Conservation (phyloP, 2,113 vertebrate genomes). For the Salminus brasiliensis region DNA sequence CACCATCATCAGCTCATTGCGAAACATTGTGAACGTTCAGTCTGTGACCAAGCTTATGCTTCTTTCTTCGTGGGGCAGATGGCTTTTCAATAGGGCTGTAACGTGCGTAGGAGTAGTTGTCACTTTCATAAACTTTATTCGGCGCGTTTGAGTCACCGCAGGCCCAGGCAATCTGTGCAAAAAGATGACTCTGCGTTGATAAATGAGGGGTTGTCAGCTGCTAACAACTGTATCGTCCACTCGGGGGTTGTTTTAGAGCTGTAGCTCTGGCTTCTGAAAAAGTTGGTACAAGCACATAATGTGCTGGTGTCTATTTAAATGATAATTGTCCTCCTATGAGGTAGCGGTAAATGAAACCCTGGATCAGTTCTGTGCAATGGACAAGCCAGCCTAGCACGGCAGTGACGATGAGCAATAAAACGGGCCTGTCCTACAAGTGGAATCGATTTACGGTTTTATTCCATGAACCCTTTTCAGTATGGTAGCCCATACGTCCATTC, state of each 20-base stretch:
- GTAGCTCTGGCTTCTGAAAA: neutral
- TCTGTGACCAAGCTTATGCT: neutral
- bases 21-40: neutral
- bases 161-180: neutral
- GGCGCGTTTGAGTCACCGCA: neutral
- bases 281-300: neutral
- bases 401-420: neutral
- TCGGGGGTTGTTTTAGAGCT: neutral
- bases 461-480: neutral
- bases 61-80: constrained; percentile 20
- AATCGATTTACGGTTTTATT: neutral
- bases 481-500: neutral
- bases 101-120: neutral
- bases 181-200: neutral
- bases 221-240: constrained; percentile 15
- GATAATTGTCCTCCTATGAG: neutral
- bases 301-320: neutral
- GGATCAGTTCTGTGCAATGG: neutral
- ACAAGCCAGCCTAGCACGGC: neutral
- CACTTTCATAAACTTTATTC: constrained; percentile 5
- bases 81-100: neutral
- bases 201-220: constrained; percentile 22
- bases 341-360: neutral
- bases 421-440: neutral
- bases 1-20: neutral